Base-by-base conservation (phyloP, 2,113 vertebrate species). In the Peromyscus leucopus region DNA sequence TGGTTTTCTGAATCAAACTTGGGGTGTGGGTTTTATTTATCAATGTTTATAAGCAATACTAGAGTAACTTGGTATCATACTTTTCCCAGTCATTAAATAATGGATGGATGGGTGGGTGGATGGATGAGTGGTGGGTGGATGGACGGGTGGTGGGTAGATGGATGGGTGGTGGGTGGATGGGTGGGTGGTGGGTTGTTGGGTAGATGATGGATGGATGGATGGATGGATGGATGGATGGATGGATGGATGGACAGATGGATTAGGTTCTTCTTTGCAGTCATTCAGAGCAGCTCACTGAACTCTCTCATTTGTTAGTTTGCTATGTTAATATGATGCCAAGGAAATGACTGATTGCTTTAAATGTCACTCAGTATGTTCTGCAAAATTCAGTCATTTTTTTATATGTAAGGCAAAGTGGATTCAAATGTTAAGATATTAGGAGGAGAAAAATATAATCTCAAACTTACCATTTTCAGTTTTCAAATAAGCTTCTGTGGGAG, bases 401-500 rank as follows among this genome's bases (percentile, higher is more conserved):
- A 13, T 61, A 26, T 19, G 31, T 46, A 28, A 87, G 42, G 12
- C 13, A 3, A 74, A 33, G 9, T 28, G 69, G 63, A 26, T 36
- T 89, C 33, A 84, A 78, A 92, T 83, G 22, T 55, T 79, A 79
- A 67, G 51, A 24, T 61, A 90, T 36, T 5, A 61, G 15, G 19
- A 59, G 7, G 46, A 26, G 65, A 17, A 22, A 31, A n/a, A 80
- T 2, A 33, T 16, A 79, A 51, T 19, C 15, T 33, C 42, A 69
- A 69, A 63, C 96, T 95, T 76, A 96, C 94, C 87, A 28, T 2
- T 28, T 59, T 67, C 21, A 17, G 36, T 67, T 76, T 61, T 91
- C 39, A 67, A n/a, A 48, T 13, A 31, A 48, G 31, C 55, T 72
- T 61, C 42, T 83, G 55, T 94, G 2, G 69, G 61, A 48, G n/a